Conservation (phyloP, 2,113 vertebrate species). For the Trichomycterus rosablanca region DNA sequence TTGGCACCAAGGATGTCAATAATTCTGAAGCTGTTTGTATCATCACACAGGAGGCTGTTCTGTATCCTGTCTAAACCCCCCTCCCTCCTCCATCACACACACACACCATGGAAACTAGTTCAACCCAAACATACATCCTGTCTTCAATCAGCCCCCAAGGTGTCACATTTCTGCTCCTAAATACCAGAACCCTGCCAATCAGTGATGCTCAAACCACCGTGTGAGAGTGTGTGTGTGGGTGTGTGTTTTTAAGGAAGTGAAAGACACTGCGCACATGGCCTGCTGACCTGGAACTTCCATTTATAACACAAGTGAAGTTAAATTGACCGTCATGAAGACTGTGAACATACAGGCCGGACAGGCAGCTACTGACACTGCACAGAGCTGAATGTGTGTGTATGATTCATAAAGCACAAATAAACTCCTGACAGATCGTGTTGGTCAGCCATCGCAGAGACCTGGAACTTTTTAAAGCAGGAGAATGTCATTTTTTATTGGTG, state of each 20-base stretch:
- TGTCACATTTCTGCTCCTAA: constrained; percentile 30
- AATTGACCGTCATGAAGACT: constrained; percentile 31
- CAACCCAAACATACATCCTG: constrained; percentile 36
- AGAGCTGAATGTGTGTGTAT: constrained; percentile 21
- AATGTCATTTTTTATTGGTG: background rate
- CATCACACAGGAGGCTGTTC: constrained; percentile 10
- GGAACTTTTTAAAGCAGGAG: background rate
- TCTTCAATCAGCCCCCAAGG: constrained; percentile 31
- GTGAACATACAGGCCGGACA: constrained; percentile 15
- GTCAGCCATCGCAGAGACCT: constrained; percentile 12
- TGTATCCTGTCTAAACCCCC: constrained; percentile 12
- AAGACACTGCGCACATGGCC: constrained; percentile 35
- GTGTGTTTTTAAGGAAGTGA: constrained; percentile 20
- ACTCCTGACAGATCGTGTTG: constrained; percentile 17
- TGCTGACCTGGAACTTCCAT: constrained; percentile 35
- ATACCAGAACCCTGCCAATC: constrained; percentile 35
- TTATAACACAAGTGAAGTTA: constrained; percentile 32
- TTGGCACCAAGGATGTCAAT: too few species aligned
- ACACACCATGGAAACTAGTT: constrained; percentile 22
- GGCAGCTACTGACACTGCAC: constrained; percentile 20
- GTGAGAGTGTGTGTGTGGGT: constrained; percentile 12
- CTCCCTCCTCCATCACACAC: too few species aligned
- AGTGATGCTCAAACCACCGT: constrained; percentile 16
- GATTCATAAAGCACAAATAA: constrained; percentile 30
- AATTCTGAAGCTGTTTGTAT: too few species aligned